Base-by-base conservation (phyloP, 2,888 invertebrate species). In the Heteromyza rotundicornis region DNA sequence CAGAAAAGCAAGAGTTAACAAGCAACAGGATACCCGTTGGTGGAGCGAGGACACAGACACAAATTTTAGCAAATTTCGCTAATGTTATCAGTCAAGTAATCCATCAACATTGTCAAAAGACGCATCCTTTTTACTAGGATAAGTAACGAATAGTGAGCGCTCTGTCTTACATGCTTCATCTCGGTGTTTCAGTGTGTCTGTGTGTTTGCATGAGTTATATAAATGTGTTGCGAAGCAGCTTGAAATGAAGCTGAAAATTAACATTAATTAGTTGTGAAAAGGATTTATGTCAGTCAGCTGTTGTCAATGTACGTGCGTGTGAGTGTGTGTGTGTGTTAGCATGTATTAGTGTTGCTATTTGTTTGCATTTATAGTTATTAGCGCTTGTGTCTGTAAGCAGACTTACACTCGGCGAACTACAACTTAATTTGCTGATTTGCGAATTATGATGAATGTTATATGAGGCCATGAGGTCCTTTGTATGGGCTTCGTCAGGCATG, bases 171-270 rank as follows among this genome's bases (percentile, higher is more conserved):
- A 47, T 32, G 35, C 12, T 44, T 2, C 17, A 22, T 27, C 2
- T 23, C 49, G 23, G 22, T 32, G 49, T n/a, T 3, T 49, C n/a
- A 44, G 23, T 44, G 19, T 27, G 36, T 49, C 8, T 23, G 47
- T 47, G 16, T 17, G 49, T n/a, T 12, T 49, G 19, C 19, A 20
- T 35, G 2, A 35, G 19, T 54, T 35, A 16, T 35, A 54, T 54
- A 35, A 54, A 54, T 54, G 14, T 51, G 27, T 22, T 23, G 17
- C 22, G 47, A 12, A 63, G 53, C 63, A 51, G 59, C 62, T 65
- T 56, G 60, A 63, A 63, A 63, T 63, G 65, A 63, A 63, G 65
- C 65, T 57, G 58, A 63, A 65, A 65, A 65, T 65, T 65, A 65
- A 63, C 61, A 65, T 59, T 65, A 65, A 65, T 65, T 65, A 63